Base-by-base conservation (phyloP, 2,888 invertebrate species). In the Eutolmus rufibarbis region DNA sequence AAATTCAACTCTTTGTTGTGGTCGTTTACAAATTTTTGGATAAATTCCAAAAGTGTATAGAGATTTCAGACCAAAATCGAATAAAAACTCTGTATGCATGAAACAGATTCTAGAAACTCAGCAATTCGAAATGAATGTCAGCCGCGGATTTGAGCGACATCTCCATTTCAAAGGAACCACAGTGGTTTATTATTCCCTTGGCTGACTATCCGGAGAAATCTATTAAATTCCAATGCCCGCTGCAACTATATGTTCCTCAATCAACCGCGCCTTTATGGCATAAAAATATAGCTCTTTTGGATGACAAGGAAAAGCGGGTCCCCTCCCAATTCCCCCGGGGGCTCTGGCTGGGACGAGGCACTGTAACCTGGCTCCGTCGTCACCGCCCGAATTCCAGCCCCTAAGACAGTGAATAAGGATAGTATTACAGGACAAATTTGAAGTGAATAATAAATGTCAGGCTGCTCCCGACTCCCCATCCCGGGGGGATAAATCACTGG, bases 401-500 rank as follows among this genome's bases (percentile, higher is more conserved):
- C 66, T 23, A 66, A 66, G 66, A 85, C 74, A 74, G 74, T 85
- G 74, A 74, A 85, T 74, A 85, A 85, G 85, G 85, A 85, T 85
- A 74, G 85, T 85, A 85, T 82, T 82, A 82, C 86, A 85, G 79
- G 82, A 86, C 86, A 88, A 88, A 88, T 86, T 87, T 86, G 86
- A 86, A 86, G 86, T 88, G 88, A 86, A 88, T 86, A 88, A 88
- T 88, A 88, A 86, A 88, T 86, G 88, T 86, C 88, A 88, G 86
- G 86, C 82, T 88, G 88, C 86, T 88, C 74, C 82, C 86, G 74
- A 57, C 81, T 86, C 81, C 82, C 86, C 40, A 46, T 86, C 88
- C 66, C 86, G 56, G 16, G 88, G 76, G 88, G 66, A 77, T 81
- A 77, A 86, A 57, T 74, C 74, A 88, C 82, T 82, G 86, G 34